Percentiles rank a stretch among this genome's conserved stretches.
Conservation (phyloP, 2,797 vertebrate species). For the Chloroceryle amazona region DNA sequence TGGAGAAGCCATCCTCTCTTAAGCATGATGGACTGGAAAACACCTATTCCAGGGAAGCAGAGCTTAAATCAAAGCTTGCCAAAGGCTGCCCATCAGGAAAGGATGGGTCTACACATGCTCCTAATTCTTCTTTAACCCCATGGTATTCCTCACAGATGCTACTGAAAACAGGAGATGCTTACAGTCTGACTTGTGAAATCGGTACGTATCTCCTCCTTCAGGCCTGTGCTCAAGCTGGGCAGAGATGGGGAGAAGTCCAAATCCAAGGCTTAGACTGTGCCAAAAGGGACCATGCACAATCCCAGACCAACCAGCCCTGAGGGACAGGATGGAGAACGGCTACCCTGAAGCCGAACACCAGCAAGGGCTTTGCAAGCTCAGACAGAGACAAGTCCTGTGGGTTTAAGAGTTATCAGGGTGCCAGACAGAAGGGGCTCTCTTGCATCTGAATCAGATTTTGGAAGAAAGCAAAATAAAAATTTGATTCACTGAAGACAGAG, state of each 20-base stretch:
- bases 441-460: accelerated
- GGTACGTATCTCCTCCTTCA: background rate
- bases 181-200: accelerated
- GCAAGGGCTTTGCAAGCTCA: background rate
- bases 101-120: background rate
- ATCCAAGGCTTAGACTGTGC: background rate
- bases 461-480: background rate
- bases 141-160: background rate
- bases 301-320: accelerated
- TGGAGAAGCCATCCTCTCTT: background rate
- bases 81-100: background rate
- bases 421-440: background rate
- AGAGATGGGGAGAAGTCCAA: background rate
- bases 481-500: background rate
- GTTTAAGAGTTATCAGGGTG: background rate
- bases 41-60: background rate
- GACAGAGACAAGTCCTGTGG: background rate
- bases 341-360: background rate
- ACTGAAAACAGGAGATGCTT: background rate
- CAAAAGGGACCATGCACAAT: background rate
- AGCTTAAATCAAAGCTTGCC: background rate
- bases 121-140: background rate
- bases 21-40: background rate
- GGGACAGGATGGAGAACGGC: background rate
- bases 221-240: background rate